Conservation (phyloP, 2,113 vertebrate genomes). For the Danionella cerebrum region DNA sequence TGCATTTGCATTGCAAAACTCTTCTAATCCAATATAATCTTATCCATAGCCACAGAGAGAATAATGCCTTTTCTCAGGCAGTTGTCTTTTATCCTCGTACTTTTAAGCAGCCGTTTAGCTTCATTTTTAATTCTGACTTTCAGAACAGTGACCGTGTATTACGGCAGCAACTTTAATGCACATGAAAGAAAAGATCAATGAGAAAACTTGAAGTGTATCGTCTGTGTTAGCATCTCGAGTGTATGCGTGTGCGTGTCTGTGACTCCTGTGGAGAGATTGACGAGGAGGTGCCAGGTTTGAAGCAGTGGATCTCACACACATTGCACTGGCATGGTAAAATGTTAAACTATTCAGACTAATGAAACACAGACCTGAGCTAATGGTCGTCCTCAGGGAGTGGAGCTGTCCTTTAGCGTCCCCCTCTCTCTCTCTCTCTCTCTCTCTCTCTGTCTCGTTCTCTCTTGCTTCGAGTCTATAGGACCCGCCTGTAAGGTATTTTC, state of each 20-base stretch:
- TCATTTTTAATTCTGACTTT: constrained; percentile 41
- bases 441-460: not conserved
- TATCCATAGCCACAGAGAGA: constrained; percentile 65
- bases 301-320: constrained; percentile 12
- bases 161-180: too few relatives aligned
- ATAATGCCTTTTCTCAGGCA: constrained; percentile 40
- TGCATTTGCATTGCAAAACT: constrained; percentile 76
- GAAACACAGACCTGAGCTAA: constrained; percentile 69
- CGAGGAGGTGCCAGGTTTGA: constrained; percentile 15
- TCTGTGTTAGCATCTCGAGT: constrained; percentile 28
- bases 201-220: too few relatives aligned
- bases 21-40: constrained; percentile 76
- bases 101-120: not conserved
- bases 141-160: too few relatives aligned
- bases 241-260: constrained; percentile 10
- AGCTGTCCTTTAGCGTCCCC: constrained; percentile 38
- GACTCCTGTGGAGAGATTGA: not conserved
- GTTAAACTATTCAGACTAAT: constrained; percentile 65
- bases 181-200: too few relatives aligned
- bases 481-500: constrained; percentile 25
- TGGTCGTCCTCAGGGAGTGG: constrained; percentile 60
- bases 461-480: too few relatives aligned
- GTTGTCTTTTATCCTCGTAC: constrained; percentile 14
- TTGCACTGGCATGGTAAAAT: constrained; percentile 17
- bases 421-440: constrained; percentile 40